Base-by-base conservation (phyloP, 1,140 invertebrate genomes). In the Vanessa tameamea region DNA sequence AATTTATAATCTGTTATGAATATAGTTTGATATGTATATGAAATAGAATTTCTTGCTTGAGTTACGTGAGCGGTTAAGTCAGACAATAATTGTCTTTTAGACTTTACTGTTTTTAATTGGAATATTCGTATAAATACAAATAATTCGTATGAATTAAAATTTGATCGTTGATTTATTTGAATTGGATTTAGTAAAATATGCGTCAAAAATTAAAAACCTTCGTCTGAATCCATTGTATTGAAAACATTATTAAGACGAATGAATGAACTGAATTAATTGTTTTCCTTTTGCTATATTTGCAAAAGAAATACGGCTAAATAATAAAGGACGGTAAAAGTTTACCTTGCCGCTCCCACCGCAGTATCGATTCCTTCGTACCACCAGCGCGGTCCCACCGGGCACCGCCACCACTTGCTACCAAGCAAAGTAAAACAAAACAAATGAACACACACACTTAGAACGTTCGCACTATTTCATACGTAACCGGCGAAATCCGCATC, bases 281-380 rank as follows among this genome's bases (percentile, higher is more conserved):
- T 23, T 11, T 23, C 9, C 12, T 55, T 57, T 23, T 20, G 20
- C 53, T 12, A 26, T 73, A 76, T 57, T 71, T 26, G 64, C 72
- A 69, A 77, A 75, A 69, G 69, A 66, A 70, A 61, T 16, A 64
- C 64, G 47, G 68, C 68, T 81, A 64, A 81, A 82, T 73, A 76
- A 73, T 78, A 78, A 77, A 81, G 74, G 65, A 78, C 66, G 53
- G 70, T 74, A 78, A 86, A 82, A 78, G 72, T 76, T 87, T 90
- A 92, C 90, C 87, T 89, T 82, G 85, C 83, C 88, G 88, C 88
- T 90, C 88, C 85, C 84, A 86, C 87, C 84, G 84, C 86, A 84
- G 83, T 92, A 90, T 92, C 87, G 90, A 90, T 90, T 88, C 83
- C 78, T 78, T 67, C 59, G 79, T 71, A 91, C 88, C 88, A 91